Percentiles rank a stretch among this genome's conserved stretches.
These are phyloP conservation scores for Sussaba pulchella DNA, from an alignment of 2,888 invertebrate genomes.

Conservation along the genomic window DNA sequence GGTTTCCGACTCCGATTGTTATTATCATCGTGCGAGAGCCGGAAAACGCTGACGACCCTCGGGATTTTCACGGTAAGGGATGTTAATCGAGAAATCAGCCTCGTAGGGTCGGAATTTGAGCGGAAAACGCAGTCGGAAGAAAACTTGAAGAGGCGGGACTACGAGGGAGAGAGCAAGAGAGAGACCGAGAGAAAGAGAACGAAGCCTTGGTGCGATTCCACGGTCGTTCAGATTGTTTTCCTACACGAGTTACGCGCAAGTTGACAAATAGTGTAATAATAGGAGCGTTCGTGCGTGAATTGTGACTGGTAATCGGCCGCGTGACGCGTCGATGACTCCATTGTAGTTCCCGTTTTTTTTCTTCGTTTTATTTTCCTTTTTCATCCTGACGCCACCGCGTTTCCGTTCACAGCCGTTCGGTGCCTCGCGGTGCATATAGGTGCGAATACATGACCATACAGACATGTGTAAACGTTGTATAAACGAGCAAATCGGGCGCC, in stretches of 20 bases:
- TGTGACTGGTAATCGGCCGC: slow-evolving; percentile 68
- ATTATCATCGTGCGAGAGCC: too few relatives aligned
- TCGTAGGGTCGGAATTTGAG: slow-evolving; percentile 1
- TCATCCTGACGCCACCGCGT: slow-evolving; percentile 50
- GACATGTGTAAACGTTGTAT: slow-evolving; percentile 41
- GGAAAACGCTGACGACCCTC: too few relatives aligned
- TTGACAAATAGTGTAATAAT: slow-evolving; percentile 70
- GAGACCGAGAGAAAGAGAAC: slow-evolving; percentile 3
- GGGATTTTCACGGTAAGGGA: too few relatives aligned
- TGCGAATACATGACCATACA: slow-evolving; percentile 24
- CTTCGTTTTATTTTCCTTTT: slow-evolving; percentile 43
- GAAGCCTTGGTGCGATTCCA: slow-evolving; percentile 57
- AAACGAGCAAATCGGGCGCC: slow-evolving; percentile 62
- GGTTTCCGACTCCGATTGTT: too few relatives aligned
- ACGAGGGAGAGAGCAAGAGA: background rate
- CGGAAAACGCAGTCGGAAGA: slow-evolving; percentile 14
- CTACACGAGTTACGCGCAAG: slow-evolving; percentile 62
- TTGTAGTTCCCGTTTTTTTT: slow-evolving; percentile 57
- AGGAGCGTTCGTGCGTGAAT: slow-evolving; percentile 66
- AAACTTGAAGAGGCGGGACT: slow-evolving; percentile 5
- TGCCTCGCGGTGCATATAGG: slow-evolving; percentile 21
- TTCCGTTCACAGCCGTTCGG: slow-evolving; percentile 46
- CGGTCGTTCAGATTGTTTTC: slow-evolving; percentile 66
- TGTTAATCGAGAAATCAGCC: background rate
- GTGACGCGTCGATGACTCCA: slow-evolving; percentile 69